phyloP scores from a whole-genome alignment of 2,113 vertebrate species.

The Excalfactoria chinensis region DNA sequence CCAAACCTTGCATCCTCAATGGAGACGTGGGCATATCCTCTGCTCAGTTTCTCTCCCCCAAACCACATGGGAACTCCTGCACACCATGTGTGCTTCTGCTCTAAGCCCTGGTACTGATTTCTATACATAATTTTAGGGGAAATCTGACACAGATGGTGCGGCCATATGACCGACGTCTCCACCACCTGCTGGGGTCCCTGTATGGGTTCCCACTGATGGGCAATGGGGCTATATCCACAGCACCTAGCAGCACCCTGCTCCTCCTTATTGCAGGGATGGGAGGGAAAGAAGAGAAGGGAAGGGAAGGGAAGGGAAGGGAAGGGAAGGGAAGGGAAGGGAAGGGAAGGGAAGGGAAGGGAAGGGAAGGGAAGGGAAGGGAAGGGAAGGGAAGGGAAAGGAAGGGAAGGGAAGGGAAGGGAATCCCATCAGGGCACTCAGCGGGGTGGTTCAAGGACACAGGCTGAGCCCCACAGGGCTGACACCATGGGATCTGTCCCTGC shows the following conservation, averaged over 20 bases:
- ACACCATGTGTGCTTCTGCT: too few species aligned
- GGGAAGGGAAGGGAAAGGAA: background rate
- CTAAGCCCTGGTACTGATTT: background rate
- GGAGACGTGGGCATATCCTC: background rate
- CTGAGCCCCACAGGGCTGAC: background rate
- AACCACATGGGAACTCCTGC: background rate
- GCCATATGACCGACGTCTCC: background rate
- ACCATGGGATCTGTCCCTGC: accelerated
- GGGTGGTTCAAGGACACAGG: accelerated
- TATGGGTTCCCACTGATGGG: background rate
- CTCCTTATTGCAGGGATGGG: background rate
- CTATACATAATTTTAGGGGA: accelerated
- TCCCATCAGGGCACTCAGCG: background rate
- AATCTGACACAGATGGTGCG: accelerated
- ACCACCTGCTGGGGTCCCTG: background rate
- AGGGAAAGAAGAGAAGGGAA: background rate
- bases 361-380: too few species aligned
- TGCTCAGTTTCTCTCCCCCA: background rate
- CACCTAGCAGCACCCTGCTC: background rate
- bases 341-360: background rate
- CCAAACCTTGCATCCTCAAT: background rate
- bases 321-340: background rate
- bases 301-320: background rate
- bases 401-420: background rate
- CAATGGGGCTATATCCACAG: background rate